A percentile compares a stretch with the other conserved stretches of the same genome.
Conservation (phyloP, 2,888 invertebrate genomes). For the Torymus tubicola region DNA sequence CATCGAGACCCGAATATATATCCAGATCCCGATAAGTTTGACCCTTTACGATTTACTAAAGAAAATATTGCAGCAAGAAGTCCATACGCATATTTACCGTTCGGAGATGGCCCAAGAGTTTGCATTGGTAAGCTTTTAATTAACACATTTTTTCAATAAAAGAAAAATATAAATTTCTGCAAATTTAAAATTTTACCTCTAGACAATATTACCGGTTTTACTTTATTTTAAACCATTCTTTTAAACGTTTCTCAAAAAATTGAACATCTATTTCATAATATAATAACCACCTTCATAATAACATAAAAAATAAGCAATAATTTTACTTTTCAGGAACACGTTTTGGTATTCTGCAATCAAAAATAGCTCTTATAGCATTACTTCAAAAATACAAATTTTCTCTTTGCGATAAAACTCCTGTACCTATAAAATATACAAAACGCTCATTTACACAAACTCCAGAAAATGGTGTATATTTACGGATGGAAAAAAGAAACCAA, state of each 20-base stretch:
- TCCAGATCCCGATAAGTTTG: slow-evolving; percentile 76
- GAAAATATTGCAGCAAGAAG: slow-evolving; percentile 63
- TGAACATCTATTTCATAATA: too few relatives aligned
- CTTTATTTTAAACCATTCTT: too few relatives aligned
- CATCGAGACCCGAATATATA: slow-evolving; percentile 76
- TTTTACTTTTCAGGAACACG: slow-evolving; percentile 50
- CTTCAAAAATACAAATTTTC: too few relatives aligned
- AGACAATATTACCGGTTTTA: too few relatives aligned
- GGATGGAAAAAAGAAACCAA: slow-evolving; percentile 34
- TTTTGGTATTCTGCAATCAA: slow-evolving; percentile 53
- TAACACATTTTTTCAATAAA: neutral
- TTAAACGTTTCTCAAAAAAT: too few relatives aligned
- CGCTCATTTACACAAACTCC: slow-evolving; percentile 43
- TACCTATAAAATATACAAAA: slow-evolving; percentile 5
- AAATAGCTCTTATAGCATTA: slow-evolving; percentile 17
- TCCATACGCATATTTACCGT: slow-evolving; percentile 57
- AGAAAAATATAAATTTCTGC: neutral
- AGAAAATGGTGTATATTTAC: slow-evolving; percentile 41
- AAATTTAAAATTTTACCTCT: too few relatives aligned
- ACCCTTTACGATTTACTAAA: slow-evolving; percentile 76
- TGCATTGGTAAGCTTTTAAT: slow-evolving; percentile 61
- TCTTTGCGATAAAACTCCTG: too few relatives aligned
- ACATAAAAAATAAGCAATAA: neutral
- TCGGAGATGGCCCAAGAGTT: slow-evolving; percentile 61
- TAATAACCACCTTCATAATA: too few relatives aligned